phyloP scores from a whole-genome alignment of 2,888 invertebrate species.

The Trissoscelio sp. region DNA sequence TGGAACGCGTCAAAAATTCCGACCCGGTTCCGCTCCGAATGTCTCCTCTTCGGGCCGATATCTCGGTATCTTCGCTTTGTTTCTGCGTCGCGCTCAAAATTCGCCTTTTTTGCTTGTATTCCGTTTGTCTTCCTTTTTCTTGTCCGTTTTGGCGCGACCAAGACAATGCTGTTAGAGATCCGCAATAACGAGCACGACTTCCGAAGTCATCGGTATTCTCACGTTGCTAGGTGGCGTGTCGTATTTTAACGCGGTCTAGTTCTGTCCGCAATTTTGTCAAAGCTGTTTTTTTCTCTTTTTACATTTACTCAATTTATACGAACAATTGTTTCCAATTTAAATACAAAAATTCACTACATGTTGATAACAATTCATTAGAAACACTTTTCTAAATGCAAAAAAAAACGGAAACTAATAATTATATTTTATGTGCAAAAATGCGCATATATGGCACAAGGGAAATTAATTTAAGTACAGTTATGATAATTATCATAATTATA shows the following conservation, averaged over 20 bases:
- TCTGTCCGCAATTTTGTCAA: conserved; percentile 55
- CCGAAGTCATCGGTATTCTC: conserved; percentile 43
- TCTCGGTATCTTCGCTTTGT: conserved; percentile 41
- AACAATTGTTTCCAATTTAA: conserved; percentile 47
- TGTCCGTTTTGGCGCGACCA: conserved; percentile 35
- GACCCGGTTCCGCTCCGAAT: conserved; percentile 74
- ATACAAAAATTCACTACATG: no score
- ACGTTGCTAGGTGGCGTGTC: conserved; percentile 42
- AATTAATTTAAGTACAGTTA: no score
- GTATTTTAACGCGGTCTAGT: conserved; percentile 64
- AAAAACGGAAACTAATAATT: no score
- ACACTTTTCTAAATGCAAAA: no score
- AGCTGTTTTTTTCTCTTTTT: no score
- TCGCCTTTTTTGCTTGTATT: conserved; percentile 33
- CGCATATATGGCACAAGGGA: no score
- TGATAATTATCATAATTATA: no score
- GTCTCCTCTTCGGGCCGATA: conserved; percentile 54
- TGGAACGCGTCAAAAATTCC: conserved; percentile 65
- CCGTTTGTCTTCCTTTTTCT: conserved; percentile 31
- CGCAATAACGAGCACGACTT: conserved; percentile 47
- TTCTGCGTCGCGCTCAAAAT: conserved; percentile 59
- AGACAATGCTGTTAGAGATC: conserved; percentile 46
- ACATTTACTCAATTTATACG: no score
- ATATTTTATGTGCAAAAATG: no score
- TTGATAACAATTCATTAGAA: no score